Conservation (phyloP, 2,797 vertebrate species). For the Mastacembelus armatus region DNA sequence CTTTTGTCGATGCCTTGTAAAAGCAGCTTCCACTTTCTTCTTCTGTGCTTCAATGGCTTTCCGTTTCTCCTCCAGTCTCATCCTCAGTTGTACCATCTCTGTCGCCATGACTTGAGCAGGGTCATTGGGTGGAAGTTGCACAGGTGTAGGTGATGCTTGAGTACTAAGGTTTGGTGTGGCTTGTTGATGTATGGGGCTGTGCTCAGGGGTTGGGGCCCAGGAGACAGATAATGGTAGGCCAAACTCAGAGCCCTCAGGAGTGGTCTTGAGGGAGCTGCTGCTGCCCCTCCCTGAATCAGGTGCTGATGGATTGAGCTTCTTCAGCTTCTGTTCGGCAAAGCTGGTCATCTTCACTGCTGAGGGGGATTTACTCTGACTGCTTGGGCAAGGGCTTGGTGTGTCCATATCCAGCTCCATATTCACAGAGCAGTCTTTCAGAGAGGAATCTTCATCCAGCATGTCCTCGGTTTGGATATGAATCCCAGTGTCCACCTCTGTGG, state of each 20-base stretch:
- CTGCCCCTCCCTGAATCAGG: constrained; percentile 81
- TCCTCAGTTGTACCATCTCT: constrained; percentile 95
- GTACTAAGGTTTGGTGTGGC: constrained; percentile 24
- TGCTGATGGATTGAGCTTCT: constrained; percentile 89
- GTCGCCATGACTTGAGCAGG: constrained; percentile 95
- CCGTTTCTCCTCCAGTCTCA: constrained; percentile 97
- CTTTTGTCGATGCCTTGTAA: constrained; percentile 93
- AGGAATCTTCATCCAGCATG: constrained; percentile 97
- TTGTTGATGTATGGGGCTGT: constrained; percentile 84
- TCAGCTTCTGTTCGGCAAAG: constrained; percentile 97
- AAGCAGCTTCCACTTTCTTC: constrained; percentile 97
- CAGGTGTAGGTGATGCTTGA: constrained; percentile 46
- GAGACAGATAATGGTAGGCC: constrained; percentile 91
- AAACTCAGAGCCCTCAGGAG: constrained; percentile 93
- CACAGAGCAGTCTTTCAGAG: constrained; percentile 93
- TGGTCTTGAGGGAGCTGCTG: constrained; percentile 93
- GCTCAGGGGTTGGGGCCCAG: constrained; percentile 92
- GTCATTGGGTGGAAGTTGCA: constrained; percentile 84
- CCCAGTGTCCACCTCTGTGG: constrained; percentile 94
- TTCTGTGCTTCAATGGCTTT: constrained; percentile 98
- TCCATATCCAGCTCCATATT: constrained; percentile 97
- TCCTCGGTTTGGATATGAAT: constrained; percentile 96
- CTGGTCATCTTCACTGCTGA: constrained; percentile 94
- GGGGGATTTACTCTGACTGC: constrained; percentile 88
- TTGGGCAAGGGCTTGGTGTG: constrained; percentile 90